Evolutionary conservation across 1,140 invertebrate species (phyloP), one percentile per base, ranked within the genome.

Genomic region (Augochlora pura): DNA sequence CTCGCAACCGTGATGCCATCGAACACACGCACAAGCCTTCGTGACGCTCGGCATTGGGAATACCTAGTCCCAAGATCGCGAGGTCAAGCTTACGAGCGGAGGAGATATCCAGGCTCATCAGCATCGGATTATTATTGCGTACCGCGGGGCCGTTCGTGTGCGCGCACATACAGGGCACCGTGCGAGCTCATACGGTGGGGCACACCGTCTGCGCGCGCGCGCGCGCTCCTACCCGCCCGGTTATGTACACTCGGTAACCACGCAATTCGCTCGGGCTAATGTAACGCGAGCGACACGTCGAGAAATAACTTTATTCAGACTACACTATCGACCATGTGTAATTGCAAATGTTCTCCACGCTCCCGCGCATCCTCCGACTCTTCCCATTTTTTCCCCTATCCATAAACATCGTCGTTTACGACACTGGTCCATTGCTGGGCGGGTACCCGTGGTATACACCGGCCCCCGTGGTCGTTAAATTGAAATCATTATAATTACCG

Each of bases 301-400:
- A 25, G 81, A 87, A 89, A 89, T 88, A 89, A 89, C 86, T 88
- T 89, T 87, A 89, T 89, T 88, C 81, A 83, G 79, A 84, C n/a
- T 84, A 85, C 81, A 85, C 77, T 81, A 86, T 88, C 86, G 86
- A 86, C 76, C 77, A n/a, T 81, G 76, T 86, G 79, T 87, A 88
- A 89, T 87, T 85, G 79, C 83, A 75, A 88, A 81, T 57, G 75
- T 86, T 73, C 69, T n/a, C 52, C n/a, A 7, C 12, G n/a, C 62
- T 77, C 49, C 42, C 42, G 67, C 72, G 38, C 10, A 1, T 49
- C 46, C 25, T 16, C 4, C 49, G 16, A 49, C 46, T n/a, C 57
- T 14, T n/a, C 46, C 38, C 46, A 32, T 74, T 70, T 82, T 77
- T 68, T 46, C 68, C 68, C 59, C 16, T 73, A 63, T 82, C 63